Percentiles rank a stretch among this genome's conserved stretches.
These are phyloP conservation scores for Clarias laeviceps DNA, from an alignment of 2,797 vertebrate species.

Conservation along the genomic window DNA sequence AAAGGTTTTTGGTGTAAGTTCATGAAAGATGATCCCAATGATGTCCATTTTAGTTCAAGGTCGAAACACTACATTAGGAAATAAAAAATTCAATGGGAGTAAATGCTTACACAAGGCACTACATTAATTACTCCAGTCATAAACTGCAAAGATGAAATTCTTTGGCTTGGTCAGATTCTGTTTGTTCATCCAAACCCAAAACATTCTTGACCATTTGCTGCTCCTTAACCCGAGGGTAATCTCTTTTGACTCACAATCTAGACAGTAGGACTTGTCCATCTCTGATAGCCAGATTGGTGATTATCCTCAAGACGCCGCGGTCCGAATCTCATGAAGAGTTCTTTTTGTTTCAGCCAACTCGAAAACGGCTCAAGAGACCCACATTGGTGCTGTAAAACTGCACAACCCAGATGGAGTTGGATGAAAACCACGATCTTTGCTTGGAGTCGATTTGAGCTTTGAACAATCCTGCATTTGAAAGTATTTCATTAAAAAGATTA, in stretches of 20 bases:
- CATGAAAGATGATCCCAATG: not conserved
- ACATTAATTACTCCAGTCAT: not conserved
- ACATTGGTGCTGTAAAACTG: slow-evolving; percentile 1
- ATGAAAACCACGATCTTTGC: not conserved
- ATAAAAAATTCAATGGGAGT: not conserved
- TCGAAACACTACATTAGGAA: not conserved
- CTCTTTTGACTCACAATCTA: not conserved
- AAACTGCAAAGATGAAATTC: not conserved
- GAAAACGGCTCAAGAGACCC: not conserved
- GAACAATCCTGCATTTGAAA: not conserved
- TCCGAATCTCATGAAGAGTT: not conserved
- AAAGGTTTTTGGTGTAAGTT: not conserved
- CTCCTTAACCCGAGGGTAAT: slow-evolving; percentile 2
- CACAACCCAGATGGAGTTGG: not conserved
- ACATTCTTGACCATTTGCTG: slow-evolving; percentile 2
- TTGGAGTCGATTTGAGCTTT: not conserved
- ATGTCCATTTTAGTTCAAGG: not conserved
- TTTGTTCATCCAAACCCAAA: not conserved
- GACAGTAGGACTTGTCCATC: not conserved
- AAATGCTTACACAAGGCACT: not conserved
- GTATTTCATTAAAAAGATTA: not conserved
- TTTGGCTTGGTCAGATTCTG: not conserved
- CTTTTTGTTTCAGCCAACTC: slow-evolving; percentile 11
- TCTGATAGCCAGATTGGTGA: slow-evolving; percentile 24
- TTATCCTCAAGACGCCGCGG: slow-evolving; percentile 19